These are phyloP conservation scores for Selene dorsalis DNA, from an alignment of 2,797 vertebrate genomes.

Conservation along the genomic window DNA sequence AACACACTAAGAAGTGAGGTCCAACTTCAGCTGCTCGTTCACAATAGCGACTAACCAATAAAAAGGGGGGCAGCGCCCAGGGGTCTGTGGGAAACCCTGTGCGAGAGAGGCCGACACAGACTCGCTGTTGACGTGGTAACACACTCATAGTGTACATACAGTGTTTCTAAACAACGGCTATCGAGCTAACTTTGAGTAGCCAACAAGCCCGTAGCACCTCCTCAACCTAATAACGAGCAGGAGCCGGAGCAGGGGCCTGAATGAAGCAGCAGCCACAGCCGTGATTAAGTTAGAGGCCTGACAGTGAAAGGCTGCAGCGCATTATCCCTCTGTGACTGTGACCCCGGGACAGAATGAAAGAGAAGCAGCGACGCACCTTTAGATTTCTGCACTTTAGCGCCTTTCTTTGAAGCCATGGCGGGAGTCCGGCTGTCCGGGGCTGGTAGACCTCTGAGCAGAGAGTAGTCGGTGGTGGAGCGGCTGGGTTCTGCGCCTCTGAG, in stretches of 20 bases:
- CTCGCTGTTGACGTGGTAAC: neutral
- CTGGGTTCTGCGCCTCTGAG: conserved; percentile 24
- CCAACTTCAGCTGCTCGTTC: too few species aligned
- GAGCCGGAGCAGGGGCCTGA: neutral
- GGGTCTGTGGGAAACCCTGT: neutral
- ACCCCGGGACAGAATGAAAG: neutral
- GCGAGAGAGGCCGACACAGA: neutral
- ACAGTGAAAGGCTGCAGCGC: conserved; percentile 40
- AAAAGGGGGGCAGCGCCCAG: neutral
- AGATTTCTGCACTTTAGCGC: conserved; percentile 63
- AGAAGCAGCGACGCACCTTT: conserved; percentile 75
- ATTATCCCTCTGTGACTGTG: conserved; percentile 18
- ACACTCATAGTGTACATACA: too few species aligned
- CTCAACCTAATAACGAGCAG: neutral
- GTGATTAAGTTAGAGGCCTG: conserved; percentile 68
- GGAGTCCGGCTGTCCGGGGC: neutral
- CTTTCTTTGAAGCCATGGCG: conserved; percentile 81
- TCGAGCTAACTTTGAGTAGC: too few species aligned
- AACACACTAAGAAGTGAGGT: neutral
- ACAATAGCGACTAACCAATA: neutral
- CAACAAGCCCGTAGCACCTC: neutral
- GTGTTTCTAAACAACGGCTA: too few species aligned
- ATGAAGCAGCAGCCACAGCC: conserved; percentile 37
- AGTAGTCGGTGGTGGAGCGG: neutral
- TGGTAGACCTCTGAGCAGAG: neutral